Percentiles rank a stretch among this genome's conserved stretches.
Evolutionary conservation across 2,888 invertebrate genomes (phyloP).

Genomic region (Philopedon plagiatum): DNA sequence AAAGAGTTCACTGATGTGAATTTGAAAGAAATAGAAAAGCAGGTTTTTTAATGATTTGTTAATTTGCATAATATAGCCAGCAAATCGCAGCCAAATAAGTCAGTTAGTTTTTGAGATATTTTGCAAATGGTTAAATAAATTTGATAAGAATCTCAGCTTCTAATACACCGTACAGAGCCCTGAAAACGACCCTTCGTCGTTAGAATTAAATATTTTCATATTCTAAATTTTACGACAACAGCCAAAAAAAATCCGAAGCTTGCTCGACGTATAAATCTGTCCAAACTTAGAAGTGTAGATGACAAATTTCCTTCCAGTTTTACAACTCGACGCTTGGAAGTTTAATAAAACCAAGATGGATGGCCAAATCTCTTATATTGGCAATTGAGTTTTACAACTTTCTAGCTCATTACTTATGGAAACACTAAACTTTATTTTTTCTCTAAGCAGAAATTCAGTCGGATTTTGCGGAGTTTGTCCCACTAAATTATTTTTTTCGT

Average conservation of each 20-base stretch:
- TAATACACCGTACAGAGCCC: too few relatives aligned
- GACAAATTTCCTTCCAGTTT: constrained; percentile 43
- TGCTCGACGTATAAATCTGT: constrained; percentile 33
- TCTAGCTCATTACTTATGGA: constrained; percentile 47
- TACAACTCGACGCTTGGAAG: constrained; percentile 41
- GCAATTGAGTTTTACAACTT: constrained; percentile 49
- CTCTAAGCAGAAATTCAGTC: constrained; percentile 22
- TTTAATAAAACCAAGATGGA: constrained; percentile 49
- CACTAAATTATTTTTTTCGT: constrained; percentile 31
- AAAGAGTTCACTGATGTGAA: too few relatives aligned
- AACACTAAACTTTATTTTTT: constrained; percentile 45
- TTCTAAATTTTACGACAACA: background rate
- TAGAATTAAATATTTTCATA: background rate
- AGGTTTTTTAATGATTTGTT: too few relatives aligned
- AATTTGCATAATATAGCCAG: too few relatives aligned
- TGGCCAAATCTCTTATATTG: constrained; percentile 46
- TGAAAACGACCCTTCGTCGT: background rate
- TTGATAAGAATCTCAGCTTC: too few relatives aligned
- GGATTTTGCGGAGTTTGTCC: constrained; percentile 22
- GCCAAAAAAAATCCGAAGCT: constrained; percentile 1
- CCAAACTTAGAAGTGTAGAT: constrained; percentile 38
- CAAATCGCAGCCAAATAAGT: too few relatives aligned
- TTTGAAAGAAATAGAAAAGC: too few relatives aligned
- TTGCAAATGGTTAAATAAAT: too few relatives aligned
- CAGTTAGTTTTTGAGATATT: too few relatives aligned